A percentile compares a stretch with the other conserved stretches of the same genome.
These are phyloP conservation scores for Taenaris catops DNA, from an alignment of 2,888 invertebrate species.

Conservation along the genomic window DNA sequence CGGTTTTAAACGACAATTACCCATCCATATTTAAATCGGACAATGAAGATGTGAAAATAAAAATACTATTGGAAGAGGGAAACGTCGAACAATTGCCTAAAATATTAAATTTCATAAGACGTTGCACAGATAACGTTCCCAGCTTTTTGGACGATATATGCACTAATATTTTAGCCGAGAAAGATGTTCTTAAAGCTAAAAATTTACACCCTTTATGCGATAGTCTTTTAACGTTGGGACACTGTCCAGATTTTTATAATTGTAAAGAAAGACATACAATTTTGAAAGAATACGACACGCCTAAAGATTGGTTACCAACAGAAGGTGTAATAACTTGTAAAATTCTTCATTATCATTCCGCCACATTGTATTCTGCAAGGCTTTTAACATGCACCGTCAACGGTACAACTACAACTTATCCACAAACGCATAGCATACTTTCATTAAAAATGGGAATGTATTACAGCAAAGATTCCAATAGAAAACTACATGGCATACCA, in stretches of 20 bases:
- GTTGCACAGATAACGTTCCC: conserved; percentile 57
- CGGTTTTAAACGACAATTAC: conserved; percentile 82
- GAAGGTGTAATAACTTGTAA: conserved; percentile 78
- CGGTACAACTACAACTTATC: conserved; percentile 38
- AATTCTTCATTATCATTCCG: conserved; percentile 78
- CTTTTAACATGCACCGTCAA: conserved; percentile 39
- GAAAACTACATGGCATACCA: conserved; percentile 50
- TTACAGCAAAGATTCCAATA: conserved; percentile 51
- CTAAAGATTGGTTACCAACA: conserved; percentile 71
- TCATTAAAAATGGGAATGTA: conserved; percentile 57
- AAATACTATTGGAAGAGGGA: conserved; percentile 79
- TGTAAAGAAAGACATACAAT: conserved; percentile 82
- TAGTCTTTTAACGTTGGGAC: conserved; percentile 82
- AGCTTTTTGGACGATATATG: conserved; percentile 46
- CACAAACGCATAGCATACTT: conserved; percentile 46
- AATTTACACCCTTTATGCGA: conserved; percentile 76
- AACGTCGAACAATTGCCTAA: conserved; percentile 81
- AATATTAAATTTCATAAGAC: conserved; percentile 78
- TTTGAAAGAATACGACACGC: conserved; percentile 73
- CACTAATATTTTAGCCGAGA: conserved; percentile 42
- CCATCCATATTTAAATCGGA: conserved; percentile 48
- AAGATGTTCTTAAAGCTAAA: conserved; percentile 62
- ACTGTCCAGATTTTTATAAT: conserved; percentile 75
- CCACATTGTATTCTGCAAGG: conserved; percentile 81
- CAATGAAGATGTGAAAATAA: conserved; percentile 48